phyloP scores from a whole-genome alignment of 35 echinoderm and acorn worm species.

The Acanthaster planci region DNA sequence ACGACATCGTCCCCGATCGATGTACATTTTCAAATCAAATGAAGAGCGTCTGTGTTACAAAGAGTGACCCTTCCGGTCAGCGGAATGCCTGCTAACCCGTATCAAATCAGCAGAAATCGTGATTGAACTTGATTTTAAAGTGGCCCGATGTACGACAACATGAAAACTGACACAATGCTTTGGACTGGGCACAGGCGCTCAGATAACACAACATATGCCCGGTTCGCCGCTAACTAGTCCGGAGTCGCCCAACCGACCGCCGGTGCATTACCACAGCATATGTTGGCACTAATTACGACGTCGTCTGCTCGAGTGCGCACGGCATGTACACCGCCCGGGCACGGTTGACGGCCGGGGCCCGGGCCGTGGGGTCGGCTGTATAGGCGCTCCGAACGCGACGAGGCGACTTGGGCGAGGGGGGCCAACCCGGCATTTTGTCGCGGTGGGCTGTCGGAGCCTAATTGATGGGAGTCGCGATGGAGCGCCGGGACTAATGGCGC shows the following conservation, averaged over 20 bases:
- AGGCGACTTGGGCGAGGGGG: not conserved
- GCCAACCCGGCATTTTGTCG: not conserved
- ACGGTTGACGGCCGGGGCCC: not conserved
- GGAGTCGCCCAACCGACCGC: slow-evolving; percentile 1
- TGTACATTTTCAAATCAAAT: too few species aligned
- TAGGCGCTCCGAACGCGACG: not conserved
- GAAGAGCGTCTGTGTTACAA: too few species aligned
- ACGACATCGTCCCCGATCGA: too few species aligned
- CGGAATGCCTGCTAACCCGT: not conserved
- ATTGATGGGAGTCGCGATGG: not conserved
- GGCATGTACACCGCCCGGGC: not conserved
- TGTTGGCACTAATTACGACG: slow-evolving; percentile 12
- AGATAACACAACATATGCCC: not conserved
- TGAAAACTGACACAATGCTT: too few species aligned
- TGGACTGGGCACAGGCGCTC: too few species aligned
- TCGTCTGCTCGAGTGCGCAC: too few species aligned
- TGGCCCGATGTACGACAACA: too few species aligned
- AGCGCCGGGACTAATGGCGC: slow-evolving; percentile 16
- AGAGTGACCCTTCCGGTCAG: too few species aligned
- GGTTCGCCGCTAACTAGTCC: not conserved
- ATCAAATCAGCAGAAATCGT: slow-evolving; percentile 9
- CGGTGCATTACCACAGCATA: slow-evolving; percentile 20
- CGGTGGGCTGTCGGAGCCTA: not conserved
- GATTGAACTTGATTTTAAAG: not conserved
- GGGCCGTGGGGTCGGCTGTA: not conserved